Percentiles rank a stretch among this genome's conserved stretches.
Conservation (phyloP, 2,797 vertebrate species). For the Gobionotothen gibberifrons region DNA sequence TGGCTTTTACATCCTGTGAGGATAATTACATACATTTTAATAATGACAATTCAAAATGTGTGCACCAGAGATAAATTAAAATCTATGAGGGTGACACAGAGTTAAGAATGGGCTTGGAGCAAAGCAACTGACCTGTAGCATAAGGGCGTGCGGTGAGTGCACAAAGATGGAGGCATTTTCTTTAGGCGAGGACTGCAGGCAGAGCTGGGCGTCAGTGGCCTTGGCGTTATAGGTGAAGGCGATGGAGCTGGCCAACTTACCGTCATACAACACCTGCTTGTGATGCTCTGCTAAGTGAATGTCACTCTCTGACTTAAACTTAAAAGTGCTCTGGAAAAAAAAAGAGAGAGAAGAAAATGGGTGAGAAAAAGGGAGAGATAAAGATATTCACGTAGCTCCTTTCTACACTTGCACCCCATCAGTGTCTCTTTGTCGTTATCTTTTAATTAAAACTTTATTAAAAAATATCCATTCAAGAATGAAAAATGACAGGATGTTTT, state of each 20-base stretch:
- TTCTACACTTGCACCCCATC: conserved; percentile 9
- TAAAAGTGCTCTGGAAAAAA: conserved; percentile 90
- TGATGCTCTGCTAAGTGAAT: conserved; percentile 95
- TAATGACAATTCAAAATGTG: neutral
- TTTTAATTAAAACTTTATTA: conserved; percentile 56
- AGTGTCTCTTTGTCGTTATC: conserved; percentile 29
- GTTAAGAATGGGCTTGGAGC: neutral
- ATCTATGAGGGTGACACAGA: neutral
- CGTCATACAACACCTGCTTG: conserved; percentile 93
- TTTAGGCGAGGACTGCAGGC: conserved; percentile 95
- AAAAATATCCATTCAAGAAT: conserved; percentile 34
- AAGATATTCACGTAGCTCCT: neutral
- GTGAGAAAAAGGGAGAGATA: neutral
- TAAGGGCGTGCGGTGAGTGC: conserved; percentile 96
- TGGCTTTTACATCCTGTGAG: conserved; percentile 94
- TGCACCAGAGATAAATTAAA: neutral
- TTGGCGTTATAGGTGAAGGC: conserved; percentile 96
- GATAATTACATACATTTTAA: conserved; percentile 28
- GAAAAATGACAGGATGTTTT: conserved; percentile 31
- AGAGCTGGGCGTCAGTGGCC: conserved; percentile 96
- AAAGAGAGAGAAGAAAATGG: neutral
- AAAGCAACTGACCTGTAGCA: conserved; percentile 91
- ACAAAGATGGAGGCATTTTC: conserved; percentile 96
- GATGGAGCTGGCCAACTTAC: conserved; percentile 91
- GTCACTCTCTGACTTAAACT: conserved; percentile 97